Percentiles rank a stretch among this genome's conserved stretches.
These are phyloP conservation scores for Drosophila sechellia DNA, from an alignment of 1,140 invertebrate species.

Conservation along the genomic window DNA sequence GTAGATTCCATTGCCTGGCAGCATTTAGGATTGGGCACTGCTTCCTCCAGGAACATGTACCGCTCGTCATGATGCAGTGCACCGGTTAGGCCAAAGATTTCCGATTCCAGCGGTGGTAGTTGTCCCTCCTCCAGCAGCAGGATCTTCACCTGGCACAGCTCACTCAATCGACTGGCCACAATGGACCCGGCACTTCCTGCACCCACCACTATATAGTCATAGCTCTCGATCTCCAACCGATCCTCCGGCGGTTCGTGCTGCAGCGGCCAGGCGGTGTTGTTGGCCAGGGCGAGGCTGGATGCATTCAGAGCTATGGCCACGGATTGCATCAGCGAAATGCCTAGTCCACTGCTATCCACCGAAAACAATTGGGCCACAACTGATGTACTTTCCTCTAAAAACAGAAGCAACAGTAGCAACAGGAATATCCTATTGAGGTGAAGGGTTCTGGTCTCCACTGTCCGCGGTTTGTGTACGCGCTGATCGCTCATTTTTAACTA, in stretches of 20 bases:
- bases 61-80: constrained; percentile 51
- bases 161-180: constrained; percentile 78
- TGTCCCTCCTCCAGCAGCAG: constrained; percentile 83
- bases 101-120: constrained; percentile 52
- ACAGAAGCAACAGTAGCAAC: constrained; percentile 3
- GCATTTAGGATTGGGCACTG: constrained; percentile 43
- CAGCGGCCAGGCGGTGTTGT: constrained; percentile 85
- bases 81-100: constrained; percentile 46
- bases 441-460: background rate
- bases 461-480: background rate
- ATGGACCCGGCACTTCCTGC: constrained; percentile 88
- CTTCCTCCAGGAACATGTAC: constrained; percentile 64
- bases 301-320: constrained; percentile 85
- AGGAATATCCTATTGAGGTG: background rate
- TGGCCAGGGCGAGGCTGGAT: constrained; percentile 85
- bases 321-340: constrained; percentile 85
- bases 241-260: constrained; percentile 84
- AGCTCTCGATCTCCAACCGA: constrained; percentile 53
- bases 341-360: constrained; percentile 67
- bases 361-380: background rate
- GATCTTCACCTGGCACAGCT: constrained; percentile 67
- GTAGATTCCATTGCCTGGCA: constrained; percentile 83
- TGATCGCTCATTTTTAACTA: constrained; percentile 30
- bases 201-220: constrained; percentile 87
- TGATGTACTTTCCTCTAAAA: background rate